Percentiles rank a stretch among this genome's conserved stretches.
Evolutionary conservation across 2,888 invertebrate species (phyloP).

Genomic region (Drosophila mercatorum): DNA sequence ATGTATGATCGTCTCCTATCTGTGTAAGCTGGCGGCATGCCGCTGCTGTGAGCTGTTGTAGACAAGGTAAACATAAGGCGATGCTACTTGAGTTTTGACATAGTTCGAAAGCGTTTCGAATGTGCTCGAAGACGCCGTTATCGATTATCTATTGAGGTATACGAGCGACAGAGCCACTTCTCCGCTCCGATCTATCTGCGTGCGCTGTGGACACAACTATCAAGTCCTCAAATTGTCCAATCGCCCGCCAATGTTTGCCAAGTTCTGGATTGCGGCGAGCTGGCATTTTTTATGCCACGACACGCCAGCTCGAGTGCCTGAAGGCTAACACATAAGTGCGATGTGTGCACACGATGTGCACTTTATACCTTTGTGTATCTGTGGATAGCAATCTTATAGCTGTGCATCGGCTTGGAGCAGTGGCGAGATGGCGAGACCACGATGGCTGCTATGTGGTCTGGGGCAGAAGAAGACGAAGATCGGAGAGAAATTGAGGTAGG

Average conservation of each 20-base stretch:
- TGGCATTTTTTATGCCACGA: slow-evolving; percentile 45
- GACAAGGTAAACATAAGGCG: slow-evolving; percentile 54
- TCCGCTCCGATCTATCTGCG: slow-evolving; percentile 8
- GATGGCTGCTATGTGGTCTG: neutral
- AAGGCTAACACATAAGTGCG: slow-evolving; percentile 26
- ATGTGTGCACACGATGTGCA: neutral
- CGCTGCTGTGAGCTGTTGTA: slow-evolving; percentile 35
- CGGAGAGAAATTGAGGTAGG: no score
- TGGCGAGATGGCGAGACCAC: neutral
- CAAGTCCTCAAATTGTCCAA: slow-evolving; percentile 19
- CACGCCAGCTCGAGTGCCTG: slow-evolving; percentile 26
- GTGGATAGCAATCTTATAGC: neutral
- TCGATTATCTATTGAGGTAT: slow-evolving; percentile 43
- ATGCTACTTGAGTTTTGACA: slow-evolving; percentile 74
- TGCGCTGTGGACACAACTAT: slow-evolving; percentile 2
- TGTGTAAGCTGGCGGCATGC: slow-evolving; percentile 63
- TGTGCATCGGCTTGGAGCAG: neutral
- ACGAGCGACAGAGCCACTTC: slow-evolving; percentile 5
- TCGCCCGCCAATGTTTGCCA: slow-evolving; percentile 38
- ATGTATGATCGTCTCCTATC: slow-evolving; percentile 4
- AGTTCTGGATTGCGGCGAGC: slow-evolving; percentile 35
- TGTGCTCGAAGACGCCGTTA: slow-evolving; percentile 39
- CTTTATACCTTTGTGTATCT: neutral
- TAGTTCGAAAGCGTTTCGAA: slow-evolving; percentile 52
- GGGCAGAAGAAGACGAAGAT: neutral